Conservation (phyloP, 2,888 invertebrate genomes). For the Stegophylla sp. region DNA sequence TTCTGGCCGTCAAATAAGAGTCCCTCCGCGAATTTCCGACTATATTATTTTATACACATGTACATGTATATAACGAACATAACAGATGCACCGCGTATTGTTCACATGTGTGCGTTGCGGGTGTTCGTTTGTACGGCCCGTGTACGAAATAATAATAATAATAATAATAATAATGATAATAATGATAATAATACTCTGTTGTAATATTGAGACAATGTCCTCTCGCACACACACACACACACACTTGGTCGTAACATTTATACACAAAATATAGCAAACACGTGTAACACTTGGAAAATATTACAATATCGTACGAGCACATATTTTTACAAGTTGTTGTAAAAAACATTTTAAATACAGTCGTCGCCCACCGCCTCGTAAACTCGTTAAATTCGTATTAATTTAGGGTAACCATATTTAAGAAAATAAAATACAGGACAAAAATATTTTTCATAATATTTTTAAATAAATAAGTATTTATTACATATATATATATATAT, state of each 20-base stretch:
- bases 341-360: conserved; percentile 7
- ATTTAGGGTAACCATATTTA: background rate
- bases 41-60: background rate
- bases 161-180: conserved; percentile 4
- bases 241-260: too few species aligned
- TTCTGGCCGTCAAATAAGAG: conserved; percentile 1
- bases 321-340: conserved; percentile 32
- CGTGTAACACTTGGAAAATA: too few species aligned
- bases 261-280: too few species aligned
- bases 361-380: background rate
- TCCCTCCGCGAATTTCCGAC: background rate
- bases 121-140: conserved; percentile 10
- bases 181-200: background rate
- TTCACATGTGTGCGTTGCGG: too few species aligned
- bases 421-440: too few species aligned
- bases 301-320: background rate
- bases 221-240: background rate
- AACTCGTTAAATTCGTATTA: conserved; percentile 24
- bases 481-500: background rate
- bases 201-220: background rate
- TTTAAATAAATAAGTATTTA: too few species aligned
- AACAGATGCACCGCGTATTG: background rate
- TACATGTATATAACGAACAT: too few species aligned
- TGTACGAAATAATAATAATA: background rate
- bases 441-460: too few species aligned